Base-by-base conservation (phyloP, 2,888 invertebrate genomes). In the Neoascia interrupta region DNA sequence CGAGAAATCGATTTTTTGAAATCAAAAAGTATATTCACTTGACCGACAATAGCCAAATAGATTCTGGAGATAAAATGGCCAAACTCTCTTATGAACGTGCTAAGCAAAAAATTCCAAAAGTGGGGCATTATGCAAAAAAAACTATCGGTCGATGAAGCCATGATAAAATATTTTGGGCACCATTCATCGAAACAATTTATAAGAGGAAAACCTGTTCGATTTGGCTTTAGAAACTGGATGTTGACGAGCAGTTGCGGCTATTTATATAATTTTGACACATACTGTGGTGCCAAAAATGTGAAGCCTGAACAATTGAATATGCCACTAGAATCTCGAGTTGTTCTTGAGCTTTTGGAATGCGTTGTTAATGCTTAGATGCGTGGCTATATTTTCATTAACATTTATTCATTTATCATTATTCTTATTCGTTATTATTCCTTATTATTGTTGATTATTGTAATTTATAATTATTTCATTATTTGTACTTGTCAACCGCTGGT, bases 201-300 rank as follows among this genome's bases (percentile, higher is more conserved):
- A 39, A 18, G 39, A 39, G 18, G 39, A 19, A 39, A 39, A 39
- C 19, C 19, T 18, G 47, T 13, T 13, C 3, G 16, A 31, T 28
- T 23, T 36, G 18, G 37, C 1, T 31, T 51, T 16, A 49, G 26
- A n/a, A 47, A 39, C 16, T 39, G 16, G 39, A 39, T 39, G 19
- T 2, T 18, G n/a, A 39, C 16, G n/a, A 39, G 39, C 18, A 39
- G 18, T 10, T 39, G 39, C 10, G 39, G 36, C 8, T 39, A 39
- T 18, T 10, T 39, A 18, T 37, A 18, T 19, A 36, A 15, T 15
- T 31, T 15, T 19, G 11, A 34, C 8, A 19, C 19, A 18, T 18
- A 16, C 18, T 51, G 28, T 18, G 23, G 19, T 31, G 36, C 45
- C 2, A 45, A 45, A 45, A 26, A 45, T 45, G 5, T 21, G n/a